Percentiles rank a stretch among this genome's conserved stretches.
Conservation (phyloP, 2,888 invertebrate genomes). For the Amphipoea oculea region DNA sequence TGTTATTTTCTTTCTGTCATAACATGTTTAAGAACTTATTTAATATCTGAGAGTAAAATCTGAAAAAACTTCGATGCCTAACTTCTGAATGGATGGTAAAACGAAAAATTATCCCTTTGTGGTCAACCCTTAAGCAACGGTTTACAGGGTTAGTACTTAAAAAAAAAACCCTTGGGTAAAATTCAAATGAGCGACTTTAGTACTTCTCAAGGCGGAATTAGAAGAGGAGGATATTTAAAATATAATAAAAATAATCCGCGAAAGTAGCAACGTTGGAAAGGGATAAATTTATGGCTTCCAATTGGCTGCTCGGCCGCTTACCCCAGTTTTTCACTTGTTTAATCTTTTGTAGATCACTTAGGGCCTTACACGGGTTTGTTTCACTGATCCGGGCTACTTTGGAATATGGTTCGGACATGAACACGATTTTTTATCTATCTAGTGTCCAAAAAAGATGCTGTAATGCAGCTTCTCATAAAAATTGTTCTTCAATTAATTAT, state of each 20-base stretch:
- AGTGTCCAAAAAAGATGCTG: neutral
- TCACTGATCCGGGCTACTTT: conserved; percentile 39
- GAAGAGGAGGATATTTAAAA: conserved; percentile 53
- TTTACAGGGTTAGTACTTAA: conserved; percentile 44
- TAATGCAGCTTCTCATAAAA: neutral
- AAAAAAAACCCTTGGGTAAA: conserved; percentile 52
- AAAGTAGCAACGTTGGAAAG: conserved; percentile 63
- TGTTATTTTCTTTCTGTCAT: conserved; percentile 28
- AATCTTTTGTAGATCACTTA: conserved; percentile 68
- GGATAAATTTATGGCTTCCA: conserved; percentile 73
- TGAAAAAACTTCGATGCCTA: conserved; percentile 53
- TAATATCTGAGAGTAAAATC: conserved; percentile 59
- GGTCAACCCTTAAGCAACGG: conserved; percentile 54
- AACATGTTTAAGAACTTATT: conserved; percentile 58
- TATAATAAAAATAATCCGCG: conserved; percentile 65
- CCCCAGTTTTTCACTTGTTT: conserved; percentile 67
- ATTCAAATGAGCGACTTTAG: conserved; percentile 60
- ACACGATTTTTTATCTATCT: conserved; percentile 1
- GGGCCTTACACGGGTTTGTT: conserved; percentile 41
- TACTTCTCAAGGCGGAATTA: conserved; percentile 39
- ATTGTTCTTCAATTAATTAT: neutral
- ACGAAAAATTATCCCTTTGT: conserved; percentile 61
- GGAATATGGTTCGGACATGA: conserved; percentile 22
- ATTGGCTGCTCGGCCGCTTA: conserved; percentile 65
- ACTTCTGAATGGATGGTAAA: conserved; percentile 62